These are phyloP conservation scores for Ochotona princeps DNA, from an alignment of 2,113 vertebrate genomes.

Conservation along the genomic window DNA sequence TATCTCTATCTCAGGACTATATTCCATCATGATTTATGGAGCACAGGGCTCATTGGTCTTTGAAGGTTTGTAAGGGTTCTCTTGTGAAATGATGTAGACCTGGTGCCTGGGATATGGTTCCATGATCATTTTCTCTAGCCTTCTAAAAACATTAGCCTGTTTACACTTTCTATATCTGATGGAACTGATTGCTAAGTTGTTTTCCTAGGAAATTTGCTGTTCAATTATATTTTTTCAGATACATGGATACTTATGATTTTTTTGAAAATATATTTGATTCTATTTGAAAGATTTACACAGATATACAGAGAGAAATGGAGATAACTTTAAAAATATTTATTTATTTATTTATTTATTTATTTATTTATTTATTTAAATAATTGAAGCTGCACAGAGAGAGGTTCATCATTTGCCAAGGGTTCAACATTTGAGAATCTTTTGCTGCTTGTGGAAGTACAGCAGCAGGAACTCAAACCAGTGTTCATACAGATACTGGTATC, in stretches of 20 bases:
- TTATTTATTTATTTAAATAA: no score
- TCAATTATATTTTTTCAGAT: slow-evolving; percentile 21
- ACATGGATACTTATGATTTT: neutral
- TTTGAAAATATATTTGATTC: no score
- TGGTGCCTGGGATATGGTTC: neutral
- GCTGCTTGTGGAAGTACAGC: no score
- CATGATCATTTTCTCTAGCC: neutral
- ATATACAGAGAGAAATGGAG: no score
- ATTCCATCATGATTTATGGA: neutral
- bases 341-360: no score
- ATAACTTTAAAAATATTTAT: no score
- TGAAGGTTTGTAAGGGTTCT: neutral
- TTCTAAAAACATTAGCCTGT: neutral
- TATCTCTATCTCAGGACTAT: neutral
- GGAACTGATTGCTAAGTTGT: neutral
- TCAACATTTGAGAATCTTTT: no score
- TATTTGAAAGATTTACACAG: no score
- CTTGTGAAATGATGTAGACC: neutral
- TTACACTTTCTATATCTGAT: slow-evolving; percentile 12
- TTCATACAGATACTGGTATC: no score
- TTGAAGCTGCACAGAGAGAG: no score
- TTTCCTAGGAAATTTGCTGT: neutral
- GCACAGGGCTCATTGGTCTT: neutral
- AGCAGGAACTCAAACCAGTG: no score
- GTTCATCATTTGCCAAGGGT: no score